These are phyloP conservation scores for Xylocopa sonorina DNA, from an alignment of 1,140 invertebrate genomes.

Conservation along the genomic window DNA sequence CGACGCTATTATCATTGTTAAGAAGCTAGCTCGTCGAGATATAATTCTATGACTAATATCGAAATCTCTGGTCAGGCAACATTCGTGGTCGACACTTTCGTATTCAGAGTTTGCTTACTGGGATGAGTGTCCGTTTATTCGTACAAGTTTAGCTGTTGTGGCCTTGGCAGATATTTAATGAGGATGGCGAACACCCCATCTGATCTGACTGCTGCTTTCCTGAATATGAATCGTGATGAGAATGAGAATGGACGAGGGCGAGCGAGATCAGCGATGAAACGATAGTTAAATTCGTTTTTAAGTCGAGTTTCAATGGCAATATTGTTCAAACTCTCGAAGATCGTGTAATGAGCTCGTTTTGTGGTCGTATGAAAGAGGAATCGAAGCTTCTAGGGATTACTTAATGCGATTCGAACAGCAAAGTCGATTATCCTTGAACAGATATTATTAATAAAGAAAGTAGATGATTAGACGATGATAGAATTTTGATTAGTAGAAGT, in stretches of 20 bases:
- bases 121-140: background rate
- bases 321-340: background rate
- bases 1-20: too few species aligned
- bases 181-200: constrained; percentile 12
- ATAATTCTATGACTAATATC: constrained; percentile 9
- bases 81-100: constrained; percentile 15
- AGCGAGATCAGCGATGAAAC: background rate
- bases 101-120: constrained; percentile 24
- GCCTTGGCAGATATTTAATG: constrained; percentile 12
- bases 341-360: too few species aligned
- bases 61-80: constrained; percentile 14
- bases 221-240: constrained; percentile 24
- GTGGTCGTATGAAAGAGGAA: too few species aligned
- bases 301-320: too few species aligned
- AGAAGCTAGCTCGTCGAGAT: background rate
- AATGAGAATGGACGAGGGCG: constrained; percentile 8
- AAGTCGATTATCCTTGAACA: too few species aligned
- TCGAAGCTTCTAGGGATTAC: too few species aligned
- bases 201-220: constrained; percentile 5
- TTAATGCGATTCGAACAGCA: too few species aligned
- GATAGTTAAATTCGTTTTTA: background rate
- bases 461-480: too few species aligned
- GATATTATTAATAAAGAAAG: too few species aligned
- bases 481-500: too few species aligned
- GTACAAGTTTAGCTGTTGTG: constrained; percentile 20